A percentile compares a stretch with the other conserved stretches of the same genome.
Conservation (phyloP, 2,888 invertebrate species). For the Xanthorhoe spadicearia region DNA sequence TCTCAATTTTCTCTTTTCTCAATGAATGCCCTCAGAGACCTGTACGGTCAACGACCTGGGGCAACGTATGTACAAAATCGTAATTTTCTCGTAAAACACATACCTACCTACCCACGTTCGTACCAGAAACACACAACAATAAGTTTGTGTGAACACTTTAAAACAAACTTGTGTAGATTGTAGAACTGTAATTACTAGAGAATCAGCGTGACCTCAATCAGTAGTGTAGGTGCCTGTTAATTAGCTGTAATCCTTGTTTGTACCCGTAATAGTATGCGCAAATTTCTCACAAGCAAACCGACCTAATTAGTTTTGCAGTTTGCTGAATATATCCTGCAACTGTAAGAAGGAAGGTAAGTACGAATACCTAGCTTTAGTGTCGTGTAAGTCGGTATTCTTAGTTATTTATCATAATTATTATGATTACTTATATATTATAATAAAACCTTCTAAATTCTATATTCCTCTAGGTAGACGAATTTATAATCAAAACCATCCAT, state of each 20-base stretch:
- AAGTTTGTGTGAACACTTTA: background rate
- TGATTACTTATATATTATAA: too few species aligned
- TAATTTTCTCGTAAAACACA: too few species aligned
- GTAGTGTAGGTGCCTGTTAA: conserved; percentile 25
- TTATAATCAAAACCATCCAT: background rate
- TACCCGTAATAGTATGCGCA: conserved; percentile 25
- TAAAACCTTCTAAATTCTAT: too few species aligned
- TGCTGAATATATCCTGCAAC: conserved; percentile 20
- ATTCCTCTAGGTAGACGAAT: too few species aligned
- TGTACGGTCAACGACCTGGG: too few species aligned
- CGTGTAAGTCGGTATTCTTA: too few species aligned
- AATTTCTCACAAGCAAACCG: conserved; percentile 13
- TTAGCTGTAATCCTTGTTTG: conserved; percentile 34
- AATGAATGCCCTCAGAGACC: too few species aligned
- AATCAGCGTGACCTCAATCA: conserved; percentile 1
- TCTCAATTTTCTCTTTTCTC: too few species aligned
- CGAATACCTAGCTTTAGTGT: too few species aligned
- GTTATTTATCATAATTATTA: too few species aligned
- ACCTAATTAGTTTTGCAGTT: conserved; percentile 36
- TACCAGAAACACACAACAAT: background rate
- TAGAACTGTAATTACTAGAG: conserved; percentile 3
- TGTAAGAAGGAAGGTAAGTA: background rate
- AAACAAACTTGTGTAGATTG: background rate
- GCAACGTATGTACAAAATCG: too few species aligned
- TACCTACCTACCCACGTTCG: too few species aligned